Evolutionary conservation across 2,113 vertebrate genomes (phyloP).

Genomic region (Datnioides undecimradiatus): DNA sequence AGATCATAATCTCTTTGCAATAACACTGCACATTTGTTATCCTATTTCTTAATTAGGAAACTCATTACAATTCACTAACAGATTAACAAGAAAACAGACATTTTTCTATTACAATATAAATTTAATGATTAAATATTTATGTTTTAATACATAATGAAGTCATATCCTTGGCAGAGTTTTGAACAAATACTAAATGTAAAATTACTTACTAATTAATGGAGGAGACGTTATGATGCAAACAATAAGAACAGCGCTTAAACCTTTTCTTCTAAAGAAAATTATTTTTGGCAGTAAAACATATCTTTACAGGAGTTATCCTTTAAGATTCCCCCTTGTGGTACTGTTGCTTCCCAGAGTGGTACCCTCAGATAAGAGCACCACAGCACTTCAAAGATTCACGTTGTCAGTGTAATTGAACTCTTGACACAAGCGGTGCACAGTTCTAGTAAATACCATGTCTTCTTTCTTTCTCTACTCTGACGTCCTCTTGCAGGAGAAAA

Average conservation of each 20-base stretch:
- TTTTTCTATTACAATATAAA: too few species aligned
- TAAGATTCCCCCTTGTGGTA: slow-evolving; percentile 10
- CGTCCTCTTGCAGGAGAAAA: slow-evolving; percentile 43
- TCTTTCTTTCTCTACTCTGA: slow-evolving; percentile 43
- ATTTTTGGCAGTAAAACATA: slow-evolving; percentile 12
- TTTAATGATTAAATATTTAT: neutral
- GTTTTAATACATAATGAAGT: neutral
- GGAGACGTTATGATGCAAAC: neutral
- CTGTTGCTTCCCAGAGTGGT: slow-evolving; percentile 28
- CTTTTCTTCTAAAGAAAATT: neutral
- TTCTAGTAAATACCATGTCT: slow-evolving; percentile 56
- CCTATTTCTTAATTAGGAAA: too few species aligned
- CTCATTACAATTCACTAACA: too few species aligned
- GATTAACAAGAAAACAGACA: too few species aligned
- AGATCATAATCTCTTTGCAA: neutral
- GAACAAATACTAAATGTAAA: neutral
- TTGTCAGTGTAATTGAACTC: slow-evolving; percentile 67
- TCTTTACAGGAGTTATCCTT: slow-evolving; percentile 19
- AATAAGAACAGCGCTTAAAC: neutral
- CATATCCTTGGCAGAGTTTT: neutral
- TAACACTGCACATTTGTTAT: too few species aligned
- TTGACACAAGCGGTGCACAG: slow-evolving; percentile 62
- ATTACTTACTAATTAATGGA: too few species aligned
- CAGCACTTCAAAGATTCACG: slow-evolving; percentile 48
- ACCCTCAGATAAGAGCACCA: slow-evolving; percentile 41